A percentile compares a stretch with the other conserved stretches of the same genome.
Evolutionary conservation across 2,888 invertebrate genomes (phyloP).

Genomic region (Steinernema hermaphroditum): DNA sequence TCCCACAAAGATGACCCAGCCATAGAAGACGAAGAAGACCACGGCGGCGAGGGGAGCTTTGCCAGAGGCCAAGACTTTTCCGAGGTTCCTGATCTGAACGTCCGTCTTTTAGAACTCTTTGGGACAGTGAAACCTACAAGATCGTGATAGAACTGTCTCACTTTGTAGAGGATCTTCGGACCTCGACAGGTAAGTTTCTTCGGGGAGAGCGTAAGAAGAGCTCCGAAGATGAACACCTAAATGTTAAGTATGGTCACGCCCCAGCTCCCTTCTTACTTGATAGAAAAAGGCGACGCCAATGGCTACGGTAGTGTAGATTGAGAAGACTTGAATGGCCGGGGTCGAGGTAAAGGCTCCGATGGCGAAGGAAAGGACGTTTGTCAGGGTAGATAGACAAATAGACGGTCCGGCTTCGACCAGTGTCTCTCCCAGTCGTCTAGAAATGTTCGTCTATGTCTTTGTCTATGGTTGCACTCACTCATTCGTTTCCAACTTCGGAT

Average conservation of each 20-base stretch:
- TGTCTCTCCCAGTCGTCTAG: conserved; percentile 5
- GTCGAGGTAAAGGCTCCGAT: conserved; percentile 1
- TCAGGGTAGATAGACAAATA: not conserved
- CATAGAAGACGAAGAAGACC: not conserved
- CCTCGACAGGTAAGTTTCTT: not conserved
- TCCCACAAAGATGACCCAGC: not conserved
- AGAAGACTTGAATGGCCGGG: conserved; percentile 19
- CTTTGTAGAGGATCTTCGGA: not conserved
- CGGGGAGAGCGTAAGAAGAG: not conserved
- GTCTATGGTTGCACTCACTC: not conserved
- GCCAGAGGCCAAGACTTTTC: not conserved
- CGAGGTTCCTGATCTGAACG: not conserved
- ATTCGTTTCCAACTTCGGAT: not conserved
- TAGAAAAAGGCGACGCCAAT: conserved; percentile 17
- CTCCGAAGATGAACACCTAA: not conserved
- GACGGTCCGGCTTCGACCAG: conserved; percentile 5
- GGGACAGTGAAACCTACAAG: not conserved
- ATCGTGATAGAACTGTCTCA: not conserved
- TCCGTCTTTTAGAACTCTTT: not conserved
- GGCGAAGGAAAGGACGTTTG: conserved; percentile 18
- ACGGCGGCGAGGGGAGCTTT: not conserved
- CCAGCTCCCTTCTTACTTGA: not conserved
- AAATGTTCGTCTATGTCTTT: not conserved
- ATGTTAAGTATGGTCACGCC: not conserved
- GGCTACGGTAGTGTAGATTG: conserved; percentile 28